Base-by-base conservation (phyloP, 37 sponge, comb jelly and placozoan genomes). In the Spongilla lacustris region DNA sequence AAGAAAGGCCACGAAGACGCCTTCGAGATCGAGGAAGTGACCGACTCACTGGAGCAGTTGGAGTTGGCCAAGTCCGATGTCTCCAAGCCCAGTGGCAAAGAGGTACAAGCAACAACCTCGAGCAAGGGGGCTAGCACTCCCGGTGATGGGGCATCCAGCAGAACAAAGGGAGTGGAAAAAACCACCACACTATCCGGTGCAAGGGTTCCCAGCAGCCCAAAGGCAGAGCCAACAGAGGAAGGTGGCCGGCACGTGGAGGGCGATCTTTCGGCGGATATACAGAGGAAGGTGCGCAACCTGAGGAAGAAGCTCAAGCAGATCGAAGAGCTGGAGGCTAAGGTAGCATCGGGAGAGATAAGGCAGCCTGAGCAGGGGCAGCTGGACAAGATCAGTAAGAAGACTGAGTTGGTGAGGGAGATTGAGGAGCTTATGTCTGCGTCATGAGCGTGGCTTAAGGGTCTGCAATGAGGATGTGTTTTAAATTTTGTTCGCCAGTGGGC, bases 241-340 rank as follows among this genome's bases (percentile, higher is more conserved):
- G 12, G 28, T 0, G 0, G 17, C 17, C 58, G 29, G n/a, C 69
- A 31, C 22, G 66, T 38, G 25, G 50, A 73, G 66, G 9, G 36
- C 19, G 38, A 36, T 0, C 8, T 29, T 48, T 70, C 68, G 2
- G 75, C 29, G 25, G 88, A 87, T 0, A 84, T 32, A 0, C 29
- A 67, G 22, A 93, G 87, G 79, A 81, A 75, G 71, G 26, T 85
- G 0, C 37, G 89, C 69, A 71, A 86, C 9, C 66, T 94, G 72
- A 69, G 86, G 58, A 94, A 94, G 82, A 88, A 86, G 48, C 67
- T 94, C 25, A 91, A 90, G 68, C 95, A 94, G 71, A 94, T 94
- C 32, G 81, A 78, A 38, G 95, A 94, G 17, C 76, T 94, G 10
- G 87, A 88, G 71, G 36, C 36, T 2, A 88, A 67, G 67, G 83